A percentile compares a stretch with the other conserved stretches of the same genome.
Conservation (phyloP, 1,140 invertebrate species). For the Hyphantria cunea region DNA sequence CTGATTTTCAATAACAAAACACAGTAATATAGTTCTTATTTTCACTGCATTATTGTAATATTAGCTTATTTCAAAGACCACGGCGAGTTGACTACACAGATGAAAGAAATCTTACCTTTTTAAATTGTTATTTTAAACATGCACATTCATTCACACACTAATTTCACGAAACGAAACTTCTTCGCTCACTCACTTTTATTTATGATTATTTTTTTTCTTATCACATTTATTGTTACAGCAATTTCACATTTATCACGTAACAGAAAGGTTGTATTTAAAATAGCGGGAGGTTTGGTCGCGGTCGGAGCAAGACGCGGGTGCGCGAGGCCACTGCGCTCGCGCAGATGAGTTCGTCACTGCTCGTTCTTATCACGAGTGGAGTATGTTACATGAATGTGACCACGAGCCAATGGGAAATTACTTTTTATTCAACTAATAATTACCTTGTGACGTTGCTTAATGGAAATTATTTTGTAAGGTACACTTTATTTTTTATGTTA, state of each 20-base stretch:
- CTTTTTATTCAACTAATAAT: conserved; percentile 17
- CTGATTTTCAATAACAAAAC: too few species aligned
- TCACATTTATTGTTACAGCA: conserved; percentile 10
- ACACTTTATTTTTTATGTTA: conserved; percentile 3
- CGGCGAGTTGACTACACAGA: too few species aligned
- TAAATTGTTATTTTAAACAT: background rate
- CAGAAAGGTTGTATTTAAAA: background rate
- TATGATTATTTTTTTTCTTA: conserved; percentile 14
- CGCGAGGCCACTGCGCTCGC: conserved; percentile 20
- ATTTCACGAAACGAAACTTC: conserved; percentile 10
- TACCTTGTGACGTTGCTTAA: conserved; percentile 1
- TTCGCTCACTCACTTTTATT: conserved; percentile 13
- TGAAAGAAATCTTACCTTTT: conserved; percentile 18
- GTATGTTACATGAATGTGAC: conserved; percentile 17
- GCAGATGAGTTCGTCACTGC: conserved; percentile 17
- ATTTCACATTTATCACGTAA: conserved; percentile 7
- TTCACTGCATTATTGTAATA: too few species aligned
- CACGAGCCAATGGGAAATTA: conserved; percentile 8
- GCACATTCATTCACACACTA: background rate
- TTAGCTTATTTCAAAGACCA: too few species aligned
- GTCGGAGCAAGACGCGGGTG: conserved; percentile 13
- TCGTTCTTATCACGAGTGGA: conserved; percentile 21
- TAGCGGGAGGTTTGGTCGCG: background rate
- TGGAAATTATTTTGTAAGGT: background rate
- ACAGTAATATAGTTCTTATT: too few species aligned